Base-by-base conservation (phyloP, 2,888 invertebrate species). In the Quadriops clusia region DNA sequence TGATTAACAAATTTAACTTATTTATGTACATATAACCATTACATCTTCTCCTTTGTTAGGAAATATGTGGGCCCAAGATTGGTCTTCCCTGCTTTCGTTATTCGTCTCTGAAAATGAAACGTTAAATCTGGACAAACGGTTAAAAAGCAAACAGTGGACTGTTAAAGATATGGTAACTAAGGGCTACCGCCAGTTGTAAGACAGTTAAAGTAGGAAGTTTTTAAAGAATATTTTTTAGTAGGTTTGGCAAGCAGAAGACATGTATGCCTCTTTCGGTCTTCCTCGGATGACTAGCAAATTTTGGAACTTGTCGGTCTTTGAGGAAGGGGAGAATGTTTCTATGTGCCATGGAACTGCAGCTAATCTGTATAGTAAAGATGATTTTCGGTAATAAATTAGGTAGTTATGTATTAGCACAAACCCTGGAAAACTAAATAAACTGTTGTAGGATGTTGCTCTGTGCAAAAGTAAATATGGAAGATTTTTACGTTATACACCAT, bases 341-440 rank as follows among this genome's bases (percentile, higher is more conserved):
- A 59, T 65, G 8, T 84, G 83, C 49, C 77, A 81, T 44, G 82
- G 79, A 5, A 68, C 76, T 1, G 79, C 82, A 2, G 78, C 77
- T 1, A 76, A 82, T 51, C 75, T 83, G 70, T 81, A 69, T 41
- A 58, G 63, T 43, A 51, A 60, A 35, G 66, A 67, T 41, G 81
- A 83, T 51, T 78, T 67, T 50, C 66, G 80, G 80, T 77, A 41
- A 44, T 38, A 42, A 32, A 28, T 32, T 5, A 18, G 8, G 7
- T 18, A 8, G 6, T 6, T 18, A 8, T 18, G 18, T 18, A 18
- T 18, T 23, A 23, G 7, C 9, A 23, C 11, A 3, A 13, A 14
- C 9, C 7, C 12, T 8, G 9, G 15, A 14, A 25, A 25, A 11
- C 26, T 25, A 25, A 12, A 12, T 25, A 10, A 25, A 25, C 5